Percentiles rank a stretch among this genome's conserved stretches.
phyloP scores from a whole-genome alignment of 37 sponge, comb jelly and placozoan species.

The Theonella swinhoei region DNA sequence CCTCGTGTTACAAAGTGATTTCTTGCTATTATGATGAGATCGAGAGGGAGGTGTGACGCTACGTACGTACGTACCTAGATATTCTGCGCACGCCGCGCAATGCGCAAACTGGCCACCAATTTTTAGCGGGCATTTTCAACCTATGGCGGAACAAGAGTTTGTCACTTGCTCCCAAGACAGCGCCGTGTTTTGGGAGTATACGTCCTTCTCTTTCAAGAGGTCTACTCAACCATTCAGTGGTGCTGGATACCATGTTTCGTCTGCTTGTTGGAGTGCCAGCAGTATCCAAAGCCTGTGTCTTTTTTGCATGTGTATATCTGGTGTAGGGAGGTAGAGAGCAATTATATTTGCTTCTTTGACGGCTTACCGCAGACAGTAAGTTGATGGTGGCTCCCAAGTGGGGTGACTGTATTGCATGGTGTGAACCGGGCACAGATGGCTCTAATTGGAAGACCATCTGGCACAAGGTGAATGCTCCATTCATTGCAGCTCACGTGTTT shows the following conservation, averaged over 20 bases:
- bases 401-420: constrained; percentile 41
- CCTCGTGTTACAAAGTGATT: too few species aligned
- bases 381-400: constrained; percentile 42
- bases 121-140: not conserved
- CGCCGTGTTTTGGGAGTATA: constrained; percentile 51
- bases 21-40: too few species aligned
- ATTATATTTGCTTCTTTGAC: not conserved
- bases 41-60: too few species aligned
- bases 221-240: constrained; percentile 45
- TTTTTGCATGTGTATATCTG: not conserved
- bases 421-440: constrained; percentile 24
- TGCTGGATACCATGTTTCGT: constrained; percentile 7
- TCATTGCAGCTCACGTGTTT: not conserved
- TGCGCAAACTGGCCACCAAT: too few species aligned
- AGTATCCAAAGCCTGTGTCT: constrained; percentile 48
- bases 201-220: constrained; percentile 28
- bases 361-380: constrained; percentile 30
- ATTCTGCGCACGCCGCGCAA: too few species aligned
- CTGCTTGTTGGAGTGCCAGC: constrained; percentile 40
- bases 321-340: too few species aligned
- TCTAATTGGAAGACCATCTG: constrained; percentile 33
- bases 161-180: constrained; percentile 40
- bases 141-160: constrained; percentile 18
- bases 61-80: too few species aligned
- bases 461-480: constrained; percentile 19